Conservation (phyloP, 2,888 invertebrate genomes). For the Trissoscelio sp. region DNA sequence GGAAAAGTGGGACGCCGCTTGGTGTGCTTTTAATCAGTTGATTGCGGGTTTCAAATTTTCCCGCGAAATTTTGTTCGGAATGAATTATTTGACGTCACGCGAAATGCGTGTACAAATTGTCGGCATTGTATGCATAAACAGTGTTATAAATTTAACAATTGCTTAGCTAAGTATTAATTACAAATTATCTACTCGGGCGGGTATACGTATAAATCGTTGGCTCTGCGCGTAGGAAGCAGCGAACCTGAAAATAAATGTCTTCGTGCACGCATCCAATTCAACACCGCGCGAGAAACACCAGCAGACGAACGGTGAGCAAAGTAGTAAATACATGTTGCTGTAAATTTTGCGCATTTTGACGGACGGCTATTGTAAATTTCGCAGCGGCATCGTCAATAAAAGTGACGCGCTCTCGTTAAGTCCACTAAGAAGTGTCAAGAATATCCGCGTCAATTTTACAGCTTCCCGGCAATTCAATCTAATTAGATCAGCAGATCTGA, state of each 20-base stretch:
- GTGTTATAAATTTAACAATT: slow-evolving; percentile 63
- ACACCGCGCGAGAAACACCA: slow-evolving; percentile 47
- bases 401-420: slow-evolving; percentile 60
- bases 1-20: neutral
- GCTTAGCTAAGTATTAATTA: slow-evolving; percentile 66
- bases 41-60: slow-evolving; percentile 51
- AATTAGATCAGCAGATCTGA: slow-evolving; percentile 19
- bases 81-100: slow-evolving; percentile 48
- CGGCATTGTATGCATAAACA: slow-evolving; percentile 60
- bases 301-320: slow-evolving; percentile 13
- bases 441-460: slow-evolving; percentile 10
- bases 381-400: slow-evolving; percentile 59
- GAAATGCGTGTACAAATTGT: slow-evolving; percentile 56
- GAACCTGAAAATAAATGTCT: slow-evolving; percentile 69
- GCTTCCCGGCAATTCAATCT: slow-evolving; percentile 2
- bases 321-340: slow-evolving; percentile 48
- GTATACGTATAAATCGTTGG: slow-evolving; percentile 59
- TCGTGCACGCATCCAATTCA: slow-evolving; percentile 65
- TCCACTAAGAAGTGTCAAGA: slow-evolving; percentile 20
- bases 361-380: slow-evolving; percentile 64
- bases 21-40: slow-evolving; percentile 27
- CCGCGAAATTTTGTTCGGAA: slow-evolving; percentile 34
- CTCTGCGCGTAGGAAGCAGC: slow-evolving; percentile 61
- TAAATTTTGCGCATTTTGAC: slow-evolving; percentile 67
- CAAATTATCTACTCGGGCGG: slow-evolving; percentile 61